phyloP scores from a whole-genome alignment of 2,113 vertebrate genomes.

The Nothoprocta perdicaria region DNA sequence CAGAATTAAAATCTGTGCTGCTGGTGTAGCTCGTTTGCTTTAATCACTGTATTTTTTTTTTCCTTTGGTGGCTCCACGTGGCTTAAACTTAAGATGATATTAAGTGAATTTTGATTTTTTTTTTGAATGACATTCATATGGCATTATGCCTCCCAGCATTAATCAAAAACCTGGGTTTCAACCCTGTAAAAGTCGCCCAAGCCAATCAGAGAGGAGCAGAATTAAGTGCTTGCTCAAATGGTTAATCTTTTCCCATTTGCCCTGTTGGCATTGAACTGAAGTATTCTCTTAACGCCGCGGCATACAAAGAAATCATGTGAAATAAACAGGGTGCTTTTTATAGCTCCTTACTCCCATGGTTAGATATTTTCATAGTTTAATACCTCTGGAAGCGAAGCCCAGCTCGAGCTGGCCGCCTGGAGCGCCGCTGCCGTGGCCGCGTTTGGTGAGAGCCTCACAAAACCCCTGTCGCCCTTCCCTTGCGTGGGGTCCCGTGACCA shows the following conservation, averaged over 20 bases:
- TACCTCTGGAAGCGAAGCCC: constrained; percentile 65
- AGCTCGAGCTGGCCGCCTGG: no score
- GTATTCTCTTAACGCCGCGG: constrained; percentile 49
- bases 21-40: background rate
- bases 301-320: constrained; percentile 52
- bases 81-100: background rate
- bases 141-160: rapidly evolving
- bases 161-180: background rate
- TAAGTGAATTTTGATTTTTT: background rate
- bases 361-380: constrained; percentile 67
- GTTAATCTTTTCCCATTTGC: constrained; percentile 61
- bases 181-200: background rate
- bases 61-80: background rate
- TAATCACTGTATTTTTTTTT: background rate
- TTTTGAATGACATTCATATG: rapidly evolving
- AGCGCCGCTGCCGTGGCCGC: no score
- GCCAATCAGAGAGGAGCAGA: background rate
- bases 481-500: no score
- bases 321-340: constrained; percentile 71
- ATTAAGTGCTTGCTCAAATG: background rate
- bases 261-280: constrained; percentile 43
- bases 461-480: no score
- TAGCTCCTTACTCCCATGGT: constrained; percentile 67
- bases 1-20: background rate
- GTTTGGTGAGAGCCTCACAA: no score